Evolutionary conservation across 2,888 invertebrate species (phyloP).

Genomic region (Schrankia costaestrigalis): DNA sequence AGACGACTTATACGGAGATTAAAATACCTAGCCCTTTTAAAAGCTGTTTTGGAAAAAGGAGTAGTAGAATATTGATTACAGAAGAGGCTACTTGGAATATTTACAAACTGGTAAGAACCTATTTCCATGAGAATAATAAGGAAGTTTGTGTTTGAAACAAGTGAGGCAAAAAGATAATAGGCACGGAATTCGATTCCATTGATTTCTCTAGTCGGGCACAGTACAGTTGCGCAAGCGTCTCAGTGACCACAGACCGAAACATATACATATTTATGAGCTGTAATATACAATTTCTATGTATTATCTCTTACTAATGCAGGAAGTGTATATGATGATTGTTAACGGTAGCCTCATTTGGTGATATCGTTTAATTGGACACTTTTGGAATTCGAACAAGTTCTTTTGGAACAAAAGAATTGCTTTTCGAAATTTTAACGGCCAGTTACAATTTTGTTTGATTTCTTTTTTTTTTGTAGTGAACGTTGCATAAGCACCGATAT

Average conservation of each 20-base stretch:
- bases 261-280: slow-evolving; percentile 79
- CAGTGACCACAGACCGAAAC: slow-evolving; percentile 77
- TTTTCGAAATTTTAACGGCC: slow-evolving; percentile 1
- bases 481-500: no score
- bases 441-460: no score
- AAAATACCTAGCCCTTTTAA: no score
- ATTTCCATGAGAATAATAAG: no score
- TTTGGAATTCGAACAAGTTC: slow-evolving; percentile 5
- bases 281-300: slow-evolving; percentile 81
- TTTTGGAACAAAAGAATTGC: slow-evolving; percentile 5
- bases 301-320: slow-evolving; percentile 77
- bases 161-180: slow-evolving; percentile 6
- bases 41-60: no score
- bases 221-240: slow-evolving; percentile 75
- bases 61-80: no score
- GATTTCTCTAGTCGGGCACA: slow-evolving; percentile 41
- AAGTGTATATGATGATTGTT: slow-evolving; percentile 70
- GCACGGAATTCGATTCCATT: slow-evolving; percentile 14
- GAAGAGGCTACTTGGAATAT: no score
- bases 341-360: slow-evolving; percentile 61
- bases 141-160: no score
- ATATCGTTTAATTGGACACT: slow-evolving; percentile 52
- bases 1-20: no score
- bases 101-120: no score
- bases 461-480: no score